Base-by-base conservation (phyloP, 2,113 vertebrate genomes). In the Onychorhynchus coronatus region DNA sequence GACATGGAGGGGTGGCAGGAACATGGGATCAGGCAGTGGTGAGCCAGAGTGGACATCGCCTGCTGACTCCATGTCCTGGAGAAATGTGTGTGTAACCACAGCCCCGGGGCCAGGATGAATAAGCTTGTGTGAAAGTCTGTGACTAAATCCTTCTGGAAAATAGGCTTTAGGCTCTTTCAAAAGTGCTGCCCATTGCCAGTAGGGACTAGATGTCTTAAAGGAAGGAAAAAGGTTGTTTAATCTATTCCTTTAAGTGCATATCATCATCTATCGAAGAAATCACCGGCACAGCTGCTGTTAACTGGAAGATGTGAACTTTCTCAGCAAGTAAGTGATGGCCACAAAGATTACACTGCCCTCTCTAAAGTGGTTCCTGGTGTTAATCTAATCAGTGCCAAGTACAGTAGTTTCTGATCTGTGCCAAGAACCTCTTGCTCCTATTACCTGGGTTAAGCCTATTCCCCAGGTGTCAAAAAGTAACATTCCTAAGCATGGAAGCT, bases 51-150 rank as follows among this genome's bases (percentile, higher is more conserved):
- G 82, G 72, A 39, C 82, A 80, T 90, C 0, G 6, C 70, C 65
- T 74, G 65, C 93, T 76, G 68, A 62, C 91, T 80, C 65, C 9
- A 4, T 2, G 5, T 78, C 80, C 83, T 4, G 27, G 52, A 89
- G 94, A 95, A 91, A 91, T 44, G 33, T 77, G 76, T 81, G 84
- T 78, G 89, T 30, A 89, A 94, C 96, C 87, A 79, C 91, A 91
- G 47, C 41, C 46, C n/a, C 0, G 58, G 74, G n/a, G 37, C 52
- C 35, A n/a, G 77, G 73, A 88, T 91, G 80, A 88, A 82, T 91
- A 89, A 92, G 87, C 68, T 75, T 78, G 28, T 73, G 84, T 94
- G 81, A 76, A 91, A 91, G 25, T 30, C 84, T 89, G 74, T 68
- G 81, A 91, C 87, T 94, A 85, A 94, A 63, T 49, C 58, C 15